Conservation (phyloP, 2,113 vertebrate genomes). For the Atractosteus spatula region DNA sequence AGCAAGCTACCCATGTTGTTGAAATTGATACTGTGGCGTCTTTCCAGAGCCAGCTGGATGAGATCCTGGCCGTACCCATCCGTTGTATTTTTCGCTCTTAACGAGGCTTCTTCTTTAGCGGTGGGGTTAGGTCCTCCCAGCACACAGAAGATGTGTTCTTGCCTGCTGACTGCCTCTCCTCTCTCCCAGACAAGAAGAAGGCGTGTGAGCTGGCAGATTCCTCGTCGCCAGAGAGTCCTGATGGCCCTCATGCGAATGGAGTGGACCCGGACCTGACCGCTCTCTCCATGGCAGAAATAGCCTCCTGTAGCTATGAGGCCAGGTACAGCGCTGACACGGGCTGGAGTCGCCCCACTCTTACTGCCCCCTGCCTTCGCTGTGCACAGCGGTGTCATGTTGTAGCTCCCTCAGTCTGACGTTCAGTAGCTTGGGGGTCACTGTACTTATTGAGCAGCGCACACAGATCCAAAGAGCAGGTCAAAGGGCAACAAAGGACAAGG, state of each 20-base stretch:
- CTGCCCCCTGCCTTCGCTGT: not conserved
- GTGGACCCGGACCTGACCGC: conserved; percentile 58
- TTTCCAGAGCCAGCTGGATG: no score
- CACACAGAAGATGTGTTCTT: not conserved
- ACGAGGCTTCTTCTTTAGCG: no score
- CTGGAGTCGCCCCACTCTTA: not conserved
- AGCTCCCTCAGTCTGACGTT: not conserved
- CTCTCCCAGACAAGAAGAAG: conserved; percentile 41
- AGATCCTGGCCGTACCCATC: no score
- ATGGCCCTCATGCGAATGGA: conserved; percentile 61
- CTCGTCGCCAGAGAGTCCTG: conserved; percentile 63
- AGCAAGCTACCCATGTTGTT: no score
- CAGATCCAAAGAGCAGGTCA: no score
- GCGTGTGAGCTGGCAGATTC: conserved; percentile 61
- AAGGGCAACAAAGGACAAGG: no score
- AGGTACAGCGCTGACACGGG: conserved; percentile 62
- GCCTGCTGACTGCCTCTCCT: not conserved
- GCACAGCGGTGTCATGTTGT: not conserved
- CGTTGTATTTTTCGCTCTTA: no score
- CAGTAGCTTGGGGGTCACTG: not conserved
- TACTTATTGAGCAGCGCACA: no score
- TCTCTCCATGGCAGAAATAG: conserved; percentile 95
- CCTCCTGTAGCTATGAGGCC: conserved; percentile 97
- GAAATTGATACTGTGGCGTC: no score
- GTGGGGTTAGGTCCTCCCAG: no score